Conservation (phyloP, 2,888 invertebrate species). For the Furcula furcula region DNA sequence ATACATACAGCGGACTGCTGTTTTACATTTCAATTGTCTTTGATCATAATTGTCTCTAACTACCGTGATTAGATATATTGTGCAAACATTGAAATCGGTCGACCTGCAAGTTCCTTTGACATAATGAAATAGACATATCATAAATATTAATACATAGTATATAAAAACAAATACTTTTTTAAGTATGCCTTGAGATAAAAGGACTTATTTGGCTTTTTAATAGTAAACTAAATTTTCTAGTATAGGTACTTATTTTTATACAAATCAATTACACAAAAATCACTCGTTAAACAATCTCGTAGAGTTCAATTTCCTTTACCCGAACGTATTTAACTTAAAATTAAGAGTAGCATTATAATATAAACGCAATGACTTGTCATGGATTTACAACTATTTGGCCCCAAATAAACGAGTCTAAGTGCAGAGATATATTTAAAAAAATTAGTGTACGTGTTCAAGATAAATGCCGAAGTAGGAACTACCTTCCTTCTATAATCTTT, state of each 20-base stretch:
- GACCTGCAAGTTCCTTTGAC: conserved; percentile 23
- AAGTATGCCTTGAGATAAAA: conserved; percentile 23
- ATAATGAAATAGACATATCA: no score
- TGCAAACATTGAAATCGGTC: conserved; percentile 32
- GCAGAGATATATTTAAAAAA: conserved; percentile 57
- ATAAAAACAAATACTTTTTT: conserved; percentile 12
- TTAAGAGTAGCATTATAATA: conserved; percentile 30
- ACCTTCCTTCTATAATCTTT: no score
- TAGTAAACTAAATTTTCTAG: conserved; percentile 35
- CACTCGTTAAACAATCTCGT: conserved; percentile 41
- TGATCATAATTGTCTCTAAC: conserved; percentile 20
- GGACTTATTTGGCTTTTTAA: conserved; percentile 54
- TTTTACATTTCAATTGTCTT: conserved; percentile 11
- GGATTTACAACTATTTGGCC: conserved; percentile 77
- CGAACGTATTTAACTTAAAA: conserved; percentile 28
- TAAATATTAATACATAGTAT: conserved; percentile 4
- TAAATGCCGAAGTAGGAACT: conserved; percentile 55
- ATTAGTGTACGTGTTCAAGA: conserved; percentile 30
- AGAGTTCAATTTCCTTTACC: conserved; percentile 35
- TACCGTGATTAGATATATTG: conserved; percentile 30
- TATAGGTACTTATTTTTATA: conserved; percentile 35
- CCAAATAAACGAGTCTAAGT: conserved; percentile 69
- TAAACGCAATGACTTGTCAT: conserved; percentile 73
- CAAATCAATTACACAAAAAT: conserved; percentile 33
- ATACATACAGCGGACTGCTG: conserved; percentile 39